Percentiles rank a stretch among this genome's conserved stretches.
phyloP scores from a whole-genome alignment of 2,113 vertebrate species.

The Mus spicilegus region DNA sequence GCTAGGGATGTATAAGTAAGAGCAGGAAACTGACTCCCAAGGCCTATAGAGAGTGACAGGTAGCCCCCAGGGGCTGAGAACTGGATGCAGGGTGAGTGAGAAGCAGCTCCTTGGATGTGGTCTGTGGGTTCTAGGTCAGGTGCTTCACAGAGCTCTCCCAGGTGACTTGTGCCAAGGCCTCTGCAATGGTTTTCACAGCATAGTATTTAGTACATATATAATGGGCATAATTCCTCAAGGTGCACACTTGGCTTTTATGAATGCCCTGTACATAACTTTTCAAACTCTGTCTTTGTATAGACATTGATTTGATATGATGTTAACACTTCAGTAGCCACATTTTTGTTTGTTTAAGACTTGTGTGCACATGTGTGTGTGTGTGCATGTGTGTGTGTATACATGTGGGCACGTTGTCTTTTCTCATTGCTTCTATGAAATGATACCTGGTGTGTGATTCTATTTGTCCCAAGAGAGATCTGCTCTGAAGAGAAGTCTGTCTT shows the following conservation, averaged over 20 bases:
- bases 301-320: conserved; percentile 61
- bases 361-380: not conserved
- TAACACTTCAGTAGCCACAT: conserved; percentile 43
- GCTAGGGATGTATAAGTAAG: not conserved
- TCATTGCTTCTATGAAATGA: conserved; percentile 71
- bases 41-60: not conserved
- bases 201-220: not conserved
- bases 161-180: not conserved
- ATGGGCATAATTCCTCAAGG: not conserved
- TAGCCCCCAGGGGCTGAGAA: not conserved
- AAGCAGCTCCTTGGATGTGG: not conserved
- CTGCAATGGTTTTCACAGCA: not conserved
- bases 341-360: conserved; percentile 21
- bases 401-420: conserved; percentile 40
- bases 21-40: not conserved
- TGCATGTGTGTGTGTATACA: not conserved
- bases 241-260: conserved; percentile 67
- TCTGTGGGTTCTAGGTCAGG: not conserved
- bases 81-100: not conserved
- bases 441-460: conserved; percentile 40
- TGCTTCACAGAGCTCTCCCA: not conserved
- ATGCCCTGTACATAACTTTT: conserved; percentile 75
- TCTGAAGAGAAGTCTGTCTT: conserved; percentile 42
- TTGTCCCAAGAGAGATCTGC: conserved; percentile 55
- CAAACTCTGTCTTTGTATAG: conserved; percentile 64